Percentiles rank a stretch among this genome's conserved stretches.
Conservation (phyloP, 1,140 invertebrate species). For the Chymomyza costata region DNA sequence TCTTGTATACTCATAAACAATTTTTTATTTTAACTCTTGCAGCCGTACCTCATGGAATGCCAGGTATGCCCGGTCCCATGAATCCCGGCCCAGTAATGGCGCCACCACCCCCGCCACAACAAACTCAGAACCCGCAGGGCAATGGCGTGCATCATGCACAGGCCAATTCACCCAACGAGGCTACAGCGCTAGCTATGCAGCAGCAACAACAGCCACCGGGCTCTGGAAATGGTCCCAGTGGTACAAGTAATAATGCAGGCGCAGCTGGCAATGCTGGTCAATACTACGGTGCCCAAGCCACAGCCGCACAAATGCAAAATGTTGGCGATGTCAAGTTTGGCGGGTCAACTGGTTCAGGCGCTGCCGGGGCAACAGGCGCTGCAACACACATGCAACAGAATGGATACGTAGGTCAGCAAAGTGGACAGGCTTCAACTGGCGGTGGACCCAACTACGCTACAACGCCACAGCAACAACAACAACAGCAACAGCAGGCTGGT, state of each 20-base stretch:
- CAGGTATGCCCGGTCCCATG: slow-evolving; percentile 62
- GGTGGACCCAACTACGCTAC: slow-evolving; percentile 26
- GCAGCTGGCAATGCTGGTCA: slow-evolving; percentile 29
- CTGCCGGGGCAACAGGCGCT: slow-evolving; percentile 66
- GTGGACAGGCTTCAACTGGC: slow-evolving; percentile 19
- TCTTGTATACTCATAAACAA: neutral
- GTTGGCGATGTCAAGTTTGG: slow-evolving; percentile 50
- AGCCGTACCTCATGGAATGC: slow-evolving; percentile 72
- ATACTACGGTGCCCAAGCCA: slow-evolving; percentile 52
- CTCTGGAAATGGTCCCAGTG: slow-evolving; percentile 37
- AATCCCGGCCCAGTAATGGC: slow-evolving; percentile 63
- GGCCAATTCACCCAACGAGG: slow-evolving; percentile 53
- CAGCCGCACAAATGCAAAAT: slow-evolving; percentile 56
- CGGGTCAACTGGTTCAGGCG: slow-evolving; percentile 27
- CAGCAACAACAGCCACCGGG: slow-evolving; percentile 43
- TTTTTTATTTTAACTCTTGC: slow-evolving; percentile 1
- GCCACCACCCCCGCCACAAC: slow-evolving; percentile 61
- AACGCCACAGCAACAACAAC: slow-evolving; percentile 44
- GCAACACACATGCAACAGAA: too few relatives aligned
- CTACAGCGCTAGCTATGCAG: slow-evolving; percentile 48
- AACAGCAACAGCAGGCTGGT: slow-evolving; percentile 40
- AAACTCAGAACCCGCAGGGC: slow-evolving; percentile 62
- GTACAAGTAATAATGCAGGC: slow-evolving; percentile 27
- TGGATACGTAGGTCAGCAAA: slow-evolving; percentile 4
- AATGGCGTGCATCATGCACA: slow-evolving; percentile 60